Percentiles rank a stretch among this genome's conserved stretches.
These are phyloP conservation scores for Tanaodytes sp. DNA, from an alignment of 2,888 invertebrate genomes.

Conservation along the genomic window DNA sequence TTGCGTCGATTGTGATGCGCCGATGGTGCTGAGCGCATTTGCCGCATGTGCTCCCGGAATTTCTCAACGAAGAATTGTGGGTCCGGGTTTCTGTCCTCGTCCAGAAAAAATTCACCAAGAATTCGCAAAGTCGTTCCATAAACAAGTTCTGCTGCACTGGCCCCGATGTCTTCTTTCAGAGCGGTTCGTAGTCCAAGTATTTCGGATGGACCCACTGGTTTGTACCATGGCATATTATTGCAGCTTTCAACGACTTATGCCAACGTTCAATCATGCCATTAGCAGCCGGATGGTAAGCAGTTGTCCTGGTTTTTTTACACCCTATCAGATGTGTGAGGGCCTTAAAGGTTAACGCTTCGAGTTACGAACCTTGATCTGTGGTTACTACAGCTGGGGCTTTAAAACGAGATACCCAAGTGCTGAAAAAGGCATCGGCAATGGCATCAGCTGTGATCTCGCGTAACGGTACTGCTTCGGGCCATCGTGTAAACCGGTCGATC, in stretches of 20 bases:
- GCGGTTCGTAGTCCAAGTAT: slow-evolving; percentile 46
- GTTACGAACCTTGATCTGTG: slow-evolving; percentile 62
- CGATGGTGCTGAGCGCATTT: slow-evolving; percentile 9
- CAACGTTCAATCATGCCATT: neutral
- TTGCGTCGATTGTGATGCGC: slow-evolving; percentile 14
- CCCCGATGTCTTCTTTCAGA: slow-evolving; percentile 11
- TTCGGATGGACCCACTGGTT: slow-evolving; percentile 55
- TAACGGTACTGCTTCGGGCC: slow-evolving; percentile 11
- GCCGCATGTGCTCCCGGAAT: slow-evolving; percentile 22
- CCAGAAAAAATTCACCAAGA: slow-evolving; percentile 51
- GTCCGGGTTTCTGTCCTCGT: slow-evolving; percentile 16
- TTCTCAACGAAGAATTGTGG: slow-evolving; percentile 30
- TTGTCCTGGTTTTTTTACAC: neutral
- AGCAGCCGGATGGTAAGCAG: neutral
- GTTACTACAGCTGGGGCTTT: slow-evolving; percentile 59
- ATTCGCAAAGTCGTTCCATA: slow-evolving; percentile 51
- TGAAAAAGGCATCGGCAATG: slow-evolving; percentile 21
- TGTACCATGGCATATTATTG: slow-evolving; percentile 6
- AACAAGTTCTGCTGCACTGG: neutral
- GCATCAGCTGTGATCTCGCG: slow-evolving; percentile 1
- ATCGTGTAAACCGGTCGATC: slow-evolving; percentile 7
- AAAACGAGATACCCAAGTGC: slow-evolving; percentile 24
- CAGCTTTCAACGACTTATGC: slow-evolving; percentile 3
- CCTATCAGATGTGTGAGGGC: slow-evolving; percentile 26
- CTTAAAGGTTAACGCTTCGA: slow-evolving; percentile 56